A percentile compares a stretch with the other conserved stretches of the same genome.
These are phyloP conservation scores for Hydrotaea diabolus DNA, from an alignment of 2,888 invertebrate species.

Conservation along the genomic window DNA sequence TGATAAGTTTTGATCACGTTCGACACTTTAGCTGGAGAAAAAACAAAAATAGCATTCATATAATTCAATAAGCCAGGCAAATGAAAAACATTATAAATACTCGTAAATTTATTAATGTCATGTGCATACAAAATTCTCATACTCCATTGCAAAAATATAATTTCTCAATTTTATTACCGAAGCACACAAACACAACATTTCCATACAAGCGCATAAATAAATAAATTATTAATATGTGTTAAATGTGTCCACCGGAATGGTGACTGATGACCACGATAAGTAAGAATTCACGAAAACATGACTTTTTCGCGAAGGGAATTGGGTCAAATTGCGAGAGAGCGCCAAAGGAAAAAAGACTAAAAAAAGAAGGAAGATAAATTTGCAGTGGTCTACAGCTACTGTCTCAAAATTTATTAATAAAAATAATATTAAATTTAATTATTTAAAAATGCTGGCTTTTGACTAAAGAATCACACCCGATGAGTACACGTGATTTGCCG, in stretches of 20 bases:
- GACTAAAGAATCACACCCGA: too few relatives aligned
- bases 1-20: conserved; percentile 68
- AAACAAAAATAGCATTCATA: conserved; percentile 52
- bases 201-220: conserved; percentile 47
- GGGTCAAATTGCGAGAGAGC: conserved; percentile 47
- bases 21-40: conserved; percentile 60
- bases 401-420: too few relatives aligned
- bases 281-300: conserved; percentile 45
- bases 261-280: conserved; percentile 50
- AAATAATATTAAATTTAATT: too few relatives aligned
- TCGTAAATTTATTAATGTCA: conserved; percentile 66
- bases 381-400: not conserved
- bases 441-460: too few relatives aligned
- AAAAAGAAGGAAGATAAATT: not conserved
- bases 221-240: conserved; percentile 57
- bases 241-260: conserved; percentile 57
- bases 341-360: not conserved
- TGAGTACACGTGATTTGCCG: too few relatives aligned
- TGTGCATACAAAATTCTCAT: conserved; percentile 62
- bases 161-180: conserved; percentile 29
- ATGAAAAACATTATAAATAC: conserved; percentile 54
- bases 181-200: not conserved
- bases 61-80: conserved; percentile 36
- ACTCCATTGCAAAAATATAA: conserved; percentile 46
- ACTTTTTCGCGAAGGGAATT: conserved; percentile 50